A percentile compares a stretch with the other conserved stretches of the same genome.
These are phyloP conservation scores for Anolis sagrei DNA, from an alignment of 2,113 vertebrate species.

Conservation along the genomic window DNA sequence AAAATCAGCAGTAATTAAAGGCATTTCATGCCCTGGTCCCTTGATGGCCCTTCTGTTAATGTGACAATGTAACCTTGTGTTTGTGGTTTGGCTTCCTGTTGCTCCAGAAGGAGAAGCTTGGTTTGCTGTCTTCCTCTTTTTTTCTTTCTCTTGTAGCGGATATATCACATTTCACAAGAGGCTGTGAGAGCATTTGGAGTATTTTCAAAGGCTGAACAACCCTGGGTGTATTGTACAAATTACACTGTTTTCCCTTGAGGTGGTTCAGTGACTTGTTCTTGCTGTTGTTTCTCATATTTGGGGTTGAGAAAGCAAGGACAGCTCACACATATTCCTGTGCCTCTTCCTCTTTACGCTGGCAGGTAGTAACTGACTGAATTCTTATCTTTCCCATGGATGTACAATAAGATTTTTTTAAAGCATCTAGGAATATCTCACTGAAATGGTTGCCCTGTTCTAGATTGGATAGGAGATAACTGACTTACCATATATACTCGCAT, in stretches of 20 bases:
- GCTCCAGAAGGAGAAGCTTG: not conserved
- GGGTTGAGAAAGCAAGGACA: not conserved
- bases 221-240: not conserved
- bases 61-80: not conserved
- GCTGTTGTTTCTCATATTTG: not conserved
- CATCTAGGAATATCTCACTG: too few relatives aligned
- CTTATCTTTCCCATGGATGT: not conserved
- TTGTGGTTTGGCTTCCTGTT: constrained; percentile 14
- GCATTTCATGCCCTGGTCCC: not conserved
- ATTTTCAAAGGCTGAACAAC: not conserved
- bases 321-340: not conserved
- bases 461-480: not conserved
- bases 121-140: not conserved
- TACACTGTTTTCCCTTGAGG: not conserved
- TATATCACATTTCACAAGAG: constrained; percentile 3
- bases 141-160: not conserved
- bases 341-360: not conserved
- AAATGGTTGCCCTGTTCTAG: not conserved
- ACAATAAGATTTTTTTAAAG: not conserved
- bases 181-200: too few relatives aligned
- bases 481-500: not conserved
- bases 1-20: not conserved
- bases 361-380: not conserved
- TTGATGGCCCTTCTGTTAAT: not conserved
- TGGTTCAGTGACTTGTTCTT: not conserved